These are phyloP conservation scores for Carposina sasakii DNA, from an alignment of 1,140 invertebrate species.

Conservation along the genomic window DNA sequence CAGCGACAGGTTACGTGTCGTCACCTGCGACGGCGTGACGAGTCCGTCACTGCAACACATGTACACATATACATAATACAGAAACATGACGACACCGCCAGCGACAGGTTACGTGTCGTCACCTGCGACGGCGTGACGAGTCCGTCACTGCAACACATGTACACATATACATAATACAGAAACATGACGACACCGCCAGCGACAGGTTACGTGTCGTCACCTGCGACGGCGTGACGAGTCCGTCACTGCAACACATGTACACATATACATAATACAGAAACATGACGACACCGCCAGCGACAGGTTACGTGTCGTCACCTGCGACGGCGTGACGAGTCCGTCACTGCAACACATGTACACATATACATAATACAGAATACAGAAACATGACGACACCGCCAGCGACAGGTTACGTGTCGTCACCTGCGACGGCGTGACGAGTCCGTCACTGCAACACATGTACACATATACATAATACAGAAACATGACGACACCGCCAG, in stretches of 20 bases:
- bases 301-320: slow-evolving; percentile 95
- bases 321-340: slow-evolving; percentile 93
- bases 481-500: slow-evolving; percentile 97
- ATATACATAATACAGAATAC: too few relatives aligned
- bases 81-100: slow-evolving; percentile 96
- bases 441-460: slow-evolving; percentile 82
- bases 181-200: slow-evolving; percentile 97
- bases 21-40: slow-evolving; percentile 95
- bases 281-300: slow-evolving; percentile 96
- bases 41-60: slow-evolving; percentile 84
- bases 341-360: slow-evolving; percentile 80
- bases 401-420: slow-evolving; percentile 97
- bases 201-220: slow-evolving; percentile 94
- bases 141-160: slow-evolving; percentile 87
- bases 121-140: slow-evolving; percentile 91
- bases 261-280: too few relatives aligned
- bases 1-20: slow-evolving; percentile 95
- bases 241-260: slow-evolving; percentile 81
- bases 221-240: slow-evolving; percentile 93
- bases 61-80: too few relatives aligned
- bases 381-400: slow-evolving; percentile 98
- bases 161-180: too few relatives aligned
- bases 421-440: slow-evolving; percentile 94
- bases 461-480: too few relatives aligned
- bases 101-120: slow-evolving; percentile 96